Percentiles rank a stretch among this genome's conserved stretches.
phyloP scores from a whole-genome alignment of 2,113 vertebrate species.

The Seriola rivoliana region DNA sequence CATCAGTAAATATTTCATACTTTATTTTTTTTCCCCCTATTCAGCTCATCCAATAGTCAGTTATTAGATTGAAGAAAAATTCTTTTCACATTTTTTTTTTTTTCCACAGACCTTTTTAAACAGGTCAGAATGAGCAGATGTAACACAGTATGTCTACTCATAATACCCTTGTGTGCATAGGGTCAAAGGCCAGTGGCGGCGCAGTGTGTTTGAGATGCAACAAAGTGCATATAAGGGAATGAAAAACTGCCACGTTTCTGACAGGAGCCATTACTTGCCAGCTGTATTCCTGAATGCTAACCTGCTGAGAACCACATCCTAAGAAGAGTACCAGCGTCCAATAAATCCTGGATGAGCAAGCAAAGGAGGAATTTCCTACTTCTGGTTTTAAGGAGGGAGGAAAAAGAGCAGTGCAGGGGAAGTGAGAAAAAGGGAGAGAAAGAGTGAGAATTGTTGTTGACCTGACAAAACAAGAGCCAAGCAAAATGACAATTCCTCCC shows the following conservation, averaged over 20 bases:
- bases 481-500: slow-evolving; percentile 43
- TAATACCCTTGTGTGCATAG: slow-evolving; percentile 27
- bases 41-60: neutral
- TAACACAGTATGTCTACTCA: slow-evolving; percentile 11
- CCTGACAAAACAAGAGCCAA: slow-evolving; percentile 36
- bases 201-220: slow-evolving; percentile 42
- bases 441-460: slow-evolving; percentile 44
- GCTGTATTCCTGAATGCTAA: slow-evolving; percentile 62
- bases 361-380: slow-evolving; percentile 62
- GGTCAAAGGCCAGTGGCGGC: slow-evolving; percentile 52
- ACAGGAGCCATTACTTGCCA: slow-evolving; percentile 60
- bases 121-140: slow-evolving; percentile 1
- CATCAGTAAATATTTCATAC: slow-evolving; percentile 1
- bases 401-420: neutral
- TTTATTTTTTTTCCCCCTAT: neutral
- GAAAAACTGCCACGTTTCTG: slow-evolving; percentile 49
- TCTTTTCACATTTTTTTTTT: neutral
- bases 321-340: slow-evolving; percentile 53
- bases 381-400: slow-evolving; percentile 13
- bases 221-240: slow-evolving; percentile 50
- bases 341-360: slow-evolving; percentile 69
- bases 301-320: slow-evolving; percentile 67
- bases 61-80: neutral
- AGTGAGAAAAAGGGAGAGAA: neutral
- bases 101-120: neutral